Evolutionary conservation across 2,888 invertebrate species (phyloP), one percentile per base, ranked within the genome.

Genomic region (Sminthurinus aureus): DNA sequence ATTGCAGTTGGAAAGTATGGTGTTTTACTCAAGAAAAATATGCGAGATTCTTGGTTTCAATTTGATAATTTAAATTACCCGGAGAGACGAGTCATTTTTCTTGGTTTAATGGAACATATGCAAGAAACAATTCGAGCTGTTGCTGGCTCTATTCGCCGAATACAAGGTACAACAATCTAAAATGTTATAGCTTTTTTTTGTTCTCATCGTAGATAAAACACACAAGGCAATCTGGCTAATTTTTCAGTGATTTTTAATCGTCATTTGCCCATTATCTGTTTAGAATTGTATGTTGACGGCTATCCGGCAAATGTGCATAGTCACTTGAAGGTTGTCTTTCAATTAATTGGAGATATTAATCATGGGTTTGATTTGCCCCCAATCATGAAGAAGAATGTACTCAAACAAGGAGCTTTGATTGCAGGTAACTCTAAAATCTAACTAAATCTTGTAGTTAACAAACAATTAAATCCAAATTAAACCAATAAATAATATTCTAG

Each of bases 31-130:
- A 86, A 85, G 38, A 78, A 79, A 13, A 81, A 84, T 0, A 67
- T 84, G 20, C 79, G 84, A 8, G 85, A 82, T 0, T 64, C 58
- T 0, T 87, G 87, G 87, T 82, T 71, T 51, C 81, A 51, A 3
- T 87, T 83, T 66, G 69, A 81, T 18, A 83, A 86, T n/a, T 38
- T 87, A 58, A 67, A 73, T 22, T 86, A 84, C 69, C 38, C 79
- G 4, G 81, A 81, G 20, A 69, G 84, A 52, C 51, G 85, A 50
- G 84, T 83, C 22, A 74, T 87, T 3, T 86, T 87, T 69, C 79
- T 87, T 9, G 83, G 82, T 11, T 52, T 85, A 15, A 81, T 82
- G 13, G 85, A 85, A 22, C 86, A 87, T 64, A 76, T 87, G 9
- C 81, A 78, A n/a, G 77, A 83, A n/a, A 84, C 83, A 2, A 71